Base-by-base conservation (phyloP, 2,888 invertebrate genomes). In the Melanostoma mellinum region DNA sequence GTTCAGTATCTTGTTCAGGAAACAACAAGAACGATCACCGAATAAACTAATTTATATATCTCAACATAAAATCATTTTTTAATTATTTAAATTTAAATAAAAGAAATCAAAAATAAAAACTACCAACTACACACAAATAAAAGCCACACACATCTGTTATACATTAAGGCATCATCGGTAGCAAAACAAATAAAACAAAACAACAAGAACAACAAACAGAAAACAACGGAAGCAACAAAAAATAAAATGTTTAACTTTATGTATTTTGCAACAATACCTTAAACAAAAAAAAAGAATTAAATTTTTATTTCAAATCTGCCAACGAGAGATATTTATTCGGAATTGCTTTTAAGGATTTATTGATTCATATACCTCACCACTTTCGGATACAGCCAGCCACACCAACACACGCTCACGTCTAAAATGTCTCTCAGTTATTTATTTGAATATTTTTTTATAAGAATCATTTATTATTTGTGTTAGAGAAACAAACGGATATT, bases 1-100 rank as follows among this genome's bases (percentile, higher is more conserved):
- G 96, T 96, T 93, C 96, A 97, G 89, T 97, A 97, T 93, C 94
- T 97, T 92, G 97, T 97, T 87, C 96, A 96, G 93, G 97, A 97
- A 93, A 95, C 95, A 52, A 95, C 89, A 91, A 90, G 94, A 90
- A 94, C 94, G 89, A 92, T 94, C 90, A 89, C 89, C 89, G 91
- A 90, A 90, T 90, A 90, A 88, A 88, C 86, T 85, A 76, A 75
- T 76, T 73, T 74, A 79, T 84, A 84, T 84, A 84, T 84, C 67
- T 79, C 84, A 79, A 79, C 65, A 79, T 61, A 77, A 84, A 65
- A 68, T 82, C 77, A 82, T 84, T 84, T 84, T 84, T 79, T 84
- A 79, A 84, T 84, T 84, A 84, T 84, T 84, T 84, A 79, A 84
- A 78, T 82, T 81, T 81, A 76, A 77, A 82, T 69, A 78, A 77